phyloP scores from a whole-genome alignment of 2,797 vertebrate genomes.

The Megaceryle alcyon region DNA sequence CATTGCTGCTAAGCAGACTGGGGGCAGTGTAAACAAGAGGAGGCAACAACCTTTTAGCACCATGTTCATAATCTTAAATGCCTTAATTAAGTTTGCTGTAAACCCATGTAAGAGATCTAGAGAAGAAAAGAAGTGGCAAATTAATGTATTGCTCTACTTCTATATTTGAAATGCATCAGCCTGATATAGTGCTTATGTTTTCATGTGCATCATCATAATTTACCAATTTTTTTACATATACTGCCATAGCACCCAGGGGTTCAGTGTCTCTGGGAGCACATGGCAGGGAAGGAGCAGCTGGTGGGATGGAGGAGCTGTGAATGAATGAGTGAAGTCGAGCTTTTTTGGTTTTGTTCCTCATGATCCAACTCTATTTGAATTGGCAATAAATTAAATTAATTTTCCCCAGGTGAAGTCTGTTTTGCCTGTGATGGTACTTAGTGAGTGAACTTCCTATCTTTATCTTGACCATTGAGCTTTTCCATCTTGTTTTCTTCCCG shows the following conservation, averaged over 20 bases:
- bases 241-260: background rate
- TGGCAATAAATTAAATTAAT: background rate
- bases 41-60: background rate
- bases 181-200: background rate
- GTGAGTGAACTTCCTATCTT: background rate
- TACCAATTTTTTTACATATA: background rate
- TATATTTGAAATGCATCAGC: background rate
- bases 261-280: background rate
- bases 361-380: background rate
- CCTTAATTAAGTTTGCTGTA: background rate
- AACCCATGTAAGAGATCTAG: background rate
- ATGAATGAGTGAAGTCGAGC: background rate
- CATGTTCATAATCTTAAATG: background rate
- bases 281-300: background rate
- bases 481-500: background rate
- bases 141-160: background rate
- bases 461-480: background rate
- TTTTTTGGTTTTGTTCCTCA: background rate
- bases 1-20: background rate
- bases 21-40: background rate
- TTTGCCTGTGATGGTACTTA: background rate
- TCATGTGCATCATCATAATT: background rate
- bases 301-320: background rate
- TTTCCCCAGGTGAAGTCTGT: background rate
- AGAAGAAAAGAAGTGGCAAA: background rate